Conservation (phyloP, 2,113 vertebrate species). For the Formicarius rufipectus region DNA sequence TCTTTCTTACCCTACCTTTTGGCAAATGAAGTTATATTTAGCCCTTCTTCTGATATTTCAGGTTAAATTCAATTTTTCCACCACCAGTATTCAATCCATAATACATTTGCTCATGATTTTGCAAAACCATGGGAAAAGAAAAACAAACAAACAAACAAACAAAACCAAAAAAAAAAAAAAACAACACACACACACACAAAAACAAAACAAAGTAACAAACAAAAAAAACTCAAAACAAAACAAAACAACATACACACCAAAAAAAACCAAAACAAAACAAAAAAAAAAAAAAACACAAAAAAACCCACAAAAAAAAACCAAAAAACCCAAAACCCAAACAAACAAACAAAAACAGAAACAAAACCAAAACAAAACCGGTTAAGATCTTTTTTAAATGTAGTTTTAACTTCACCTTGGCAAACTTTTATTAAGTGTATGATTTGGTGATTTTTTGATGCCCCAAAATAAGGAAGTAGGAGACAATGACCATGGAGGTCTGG, state of each 20-base stretch:
- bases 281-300: too few species aligned
- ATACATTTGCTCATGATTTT: neutral
- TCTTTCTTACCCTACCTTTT: neutral
- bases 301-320: too few species aligned
- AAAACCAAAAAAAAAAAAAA: too few species aligned
- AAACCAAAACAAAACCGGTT: too few species aligned
- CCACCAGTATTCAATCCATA: neutral
- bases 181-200: too few species aligned
- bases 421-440: neutral
- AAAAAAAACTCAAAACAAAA: too few species aligned
- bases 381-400: neutral
- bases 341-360: too few species aligned
- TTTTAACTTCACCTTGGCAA: neutral
- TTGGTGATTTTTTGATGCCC: neutral
- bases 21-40: neutral
- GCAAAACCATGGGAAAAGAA: neutral
- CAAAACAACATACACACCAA: too few species aligned
- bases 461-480: neutral
- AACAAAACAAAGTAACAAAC: too few species aligned
- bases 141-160: too few species aligned
- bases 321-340: neutral
- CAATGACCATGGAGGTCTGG: fast-evolving
- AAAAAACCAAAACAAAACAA: too few species aligned
- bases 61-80: neutral
- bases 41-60: neutral